These are phyloP conservation scores for Autographa pulchrina DNA, from an alignment of 2,888 invertebrate genomes.

Conservation along the genomic window DNA sequence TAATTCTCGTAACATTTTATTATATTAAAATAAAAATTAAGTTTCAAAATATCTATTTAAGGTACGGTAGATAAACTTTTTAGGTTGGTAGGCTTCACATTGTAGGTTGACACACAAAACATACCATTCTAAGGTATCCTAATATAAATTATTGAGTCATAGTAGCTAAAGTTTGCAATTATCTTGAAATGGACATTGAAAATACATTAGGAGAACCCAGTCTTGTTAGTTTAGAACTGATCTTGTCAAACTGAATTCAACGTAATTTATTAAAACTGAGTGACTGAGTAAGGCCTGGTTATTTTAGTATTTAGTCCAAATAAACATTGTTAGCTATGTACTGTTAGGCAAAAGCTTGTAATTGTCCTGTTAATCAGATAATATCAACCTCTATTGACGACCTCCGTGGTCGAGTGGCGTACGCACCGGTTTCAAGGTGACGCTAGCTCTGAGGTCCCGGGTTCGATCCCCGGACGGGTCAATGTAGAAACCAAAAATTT, in stretches of 20 bases:
- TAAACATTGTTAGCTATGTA: neutral
- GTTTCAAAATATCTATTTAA: no score
- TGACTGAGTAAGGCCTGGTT: neutral
- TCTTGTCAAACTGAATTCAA: slow-evolving; percentile 28
- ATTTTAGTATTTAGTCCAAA: slow-evolving; percentile 10
- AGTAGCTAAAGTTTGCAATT: slow-evolving; percentile 41
- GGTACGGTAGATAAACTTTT: no score
- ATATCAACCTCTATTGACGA: neutral
- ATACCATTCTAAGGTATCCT: slow-evolving; percentile 3
- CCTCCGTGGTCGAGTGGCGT: no score
- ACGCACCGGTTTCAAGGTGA: no score
- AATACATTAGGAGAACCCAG: slow-evolving; percentile 44
- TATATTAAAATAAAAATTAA: no score
- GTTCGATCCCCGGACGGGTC: no score
- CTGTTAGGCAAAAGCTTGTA: neutral
- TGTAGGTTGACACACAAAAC: no score
- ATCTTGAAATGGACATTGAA: slow-evolving; percentile 49
- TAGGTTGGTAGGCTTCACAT: no score
- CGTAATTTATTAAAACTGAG: slow-evolving; percentile 22
- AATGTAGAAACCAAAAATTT: no score
- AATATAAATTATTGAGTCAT: slow-evolving; percentile 36
- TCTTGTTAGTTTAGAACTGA: slow-evolving; percentile 30
- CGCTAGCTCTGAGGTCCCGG: no score
- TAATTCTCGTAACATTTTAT: no score
- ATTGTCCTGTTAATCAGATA: neutral